These are phyloP conservation scores for Alosa alosa DNA, from an alignment of 2,113 vertebrate genomes.

Conservation along the genomic window DNA sequence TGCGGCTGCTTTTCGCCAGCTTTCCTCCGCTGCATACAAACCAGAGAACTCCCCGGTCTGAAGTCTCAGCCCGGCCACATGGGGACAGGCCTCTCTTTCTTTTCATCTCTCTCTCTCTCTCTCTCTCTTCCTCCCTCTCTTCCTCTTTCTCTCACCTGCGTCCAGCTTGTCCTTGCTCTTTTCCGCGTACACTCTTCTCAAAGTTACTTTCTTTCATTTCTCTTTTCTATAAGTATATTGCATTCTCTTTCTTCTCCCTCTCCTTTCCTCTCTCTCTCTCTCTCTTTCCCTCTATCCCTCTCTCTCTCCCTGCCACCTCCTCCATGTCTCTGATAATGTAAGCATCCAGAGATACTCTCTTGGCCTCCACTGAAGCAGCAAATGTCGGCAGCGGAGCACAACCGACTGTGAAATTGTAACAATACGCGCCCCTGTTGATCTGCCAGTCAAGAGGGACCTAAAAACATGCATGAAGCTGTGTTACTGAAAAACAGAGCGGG, in stretches of 20 bases:
- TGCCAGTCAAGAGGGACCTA: slow-evolving; percentile 36
- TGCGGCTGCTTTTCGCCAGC: slow-evolving; percentile 49
- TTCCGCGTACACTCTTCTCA: background rate
- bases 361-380: slow-evolving; percentile 33
- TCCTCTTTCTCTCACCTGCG: background rate
- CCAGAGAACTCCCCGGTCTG: slow-evolving; percentile 16
- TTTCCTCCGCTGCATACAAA: slow-evolving; percentile 62
- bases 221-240: background rate
- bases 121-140: background rate
- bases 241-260: background rate
- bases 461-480: slow-evolving; percentile 17
- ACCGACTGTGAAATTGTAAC: slow-evolving; percentile 51
- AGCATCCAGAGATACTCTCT: slow-evolving; percentile 9
- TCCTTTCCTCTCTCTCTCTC: background rate
- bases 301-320: background rate
- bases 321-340: slow-evolving; percentile 2
- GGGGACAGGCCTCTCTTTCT: slow-evolving; percentile 6
- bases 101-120: background rate
- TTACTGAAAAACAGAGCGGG: background rate
- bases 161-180: background rate
- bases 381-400: slow-evolving; percentile 35
- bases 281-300: background rate
- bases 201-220: background rate
- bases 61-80: slow-evolving; percentile 20
- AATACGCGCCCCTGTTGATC: slow-evolving; percentile 43